Evolutionary conservation across 2,113 vertebrate species (phyloP).

Genomic region (Ammodytes dubius): DNA sequence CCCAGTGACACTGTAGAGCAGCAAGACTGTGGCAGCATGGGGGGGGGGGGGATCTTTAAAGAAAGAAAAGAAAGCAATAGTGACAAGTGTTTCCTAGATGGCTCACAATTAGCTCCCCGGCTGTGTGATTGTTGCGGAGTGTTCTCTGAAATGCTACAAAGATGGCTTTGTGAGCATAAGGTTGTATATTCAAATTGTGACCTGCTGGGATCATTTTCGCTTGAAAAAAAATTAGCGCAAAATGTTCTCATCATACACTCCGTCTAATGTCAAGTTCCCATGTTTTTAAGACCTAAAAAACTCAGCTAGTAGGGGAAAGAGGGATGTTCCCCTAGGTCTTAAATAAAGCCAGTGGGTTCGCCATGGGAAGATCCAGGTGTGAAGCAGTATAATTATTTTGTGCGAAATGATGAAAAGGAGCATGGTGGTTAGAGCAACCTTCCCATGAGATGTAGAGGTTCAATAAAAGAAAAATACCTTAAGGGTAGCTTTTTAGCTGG

Average conservation of each 20-base stretch:
- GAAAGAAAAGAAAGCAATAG: background rate
- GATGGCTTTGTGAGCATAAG: constrained; percentile 23
- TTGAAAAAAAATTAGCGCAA: constrained; percentile 32
- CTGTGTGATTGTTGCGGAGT: constrained; percentile 48
- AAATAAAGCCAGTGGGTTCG: constrained; percentile 8
- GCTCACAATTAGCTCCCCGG: constrained; percentile 45
- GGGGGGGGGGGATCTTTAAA: background rate
- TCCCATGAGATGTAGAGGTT: background rate
- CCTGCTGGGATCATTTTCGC: constrained; percentile 63
- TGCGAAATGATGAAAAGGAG: constrained; percentile 15
- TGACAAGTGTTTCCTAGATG: constrained; percentile 42
- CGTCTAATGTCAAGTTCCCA: constrained; percentile 37
- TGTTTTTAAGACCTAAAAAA: constrained; percentile 39
- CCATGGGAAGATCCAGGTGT: constrained; percentile 10
- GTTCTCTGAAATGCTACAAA: constrained; percentile 24
- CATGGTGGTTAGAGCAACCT: background rate
- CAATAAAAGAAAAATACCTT: background rate
- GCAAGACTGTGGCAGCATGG: background rate
- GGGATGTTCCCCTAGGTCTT: background rate
- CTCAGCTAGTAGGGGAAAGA: background rate
- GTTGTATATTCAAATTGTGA: constrained; percentile 54
- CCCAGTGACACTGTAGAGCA: background rate
- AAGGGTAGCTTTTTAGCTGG: background rate
- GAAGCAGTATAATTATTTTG: constrained; percentile 13
- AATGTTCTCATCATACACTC: constrained; percentile 28